Base-by-base conservation (phyloP, 2,797 vertebrate genomes). In the Heliangelus exortis region DNA sequence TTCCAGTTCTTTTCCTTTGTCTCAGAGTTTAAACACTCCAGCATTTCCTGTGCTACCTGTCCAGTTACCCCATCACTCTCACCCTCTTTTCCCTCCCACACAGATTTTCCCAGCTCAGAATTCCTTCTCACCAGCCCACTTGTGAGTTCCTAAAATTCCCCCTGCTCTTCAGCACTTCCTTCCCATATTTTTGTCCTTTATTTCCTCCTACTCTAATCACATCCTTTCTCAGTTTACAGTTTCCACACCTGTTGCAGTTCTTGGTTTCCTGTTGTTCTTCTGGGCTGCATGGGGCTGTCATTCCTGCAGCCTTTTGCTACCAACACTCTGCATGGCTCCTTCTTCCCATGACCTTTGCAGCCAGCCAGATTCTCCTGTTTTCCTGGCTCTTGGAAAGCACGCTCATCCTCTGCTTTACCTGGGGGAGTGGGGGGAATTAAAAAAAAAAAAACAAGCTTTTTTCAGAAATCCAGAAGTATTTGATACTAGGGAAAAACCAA, bases 221-320 rank as follows among this genome's bases (percentile, higher is more conserved):
- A 94, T 92, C 92, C 91, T 92, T 75, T 92, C 94, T 92, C 82
- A 88, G 58, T 23, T 94, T 88, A 86, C 65, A 66, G 29, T 85
- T 92, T 72, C 85, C 89, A 85, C 58, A 29, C 34, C 79, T 48
- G 62, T 82, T 89, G 6, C 3, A 25, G 43, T 51, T 90, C 6
- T 10, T 2, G 16, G 53, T 12, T 53, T 94, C 66, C 66, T 72
- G n/a, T 20, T 15, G 50, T 68, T 62, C 69, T 26, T 29, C 23
- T 68, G 48, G 86, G 28, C 20, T 53, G 6, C 2, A 1, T 4
- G 20, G 62, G 26, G 19, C 47, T 75, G 29, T 88, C 61, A 13
- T 20, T 78, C 47, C 58, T n/a, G 31, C 22, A 39, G 28, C n/a
- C 34, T 71, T 73, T 62, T 5, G 3, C 28, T 19, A n/a, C 25